Evolutionary conservation across 1,140 invertebrate species (phyloP).

Genomic region (Xylocopa sonorina): DNA sequence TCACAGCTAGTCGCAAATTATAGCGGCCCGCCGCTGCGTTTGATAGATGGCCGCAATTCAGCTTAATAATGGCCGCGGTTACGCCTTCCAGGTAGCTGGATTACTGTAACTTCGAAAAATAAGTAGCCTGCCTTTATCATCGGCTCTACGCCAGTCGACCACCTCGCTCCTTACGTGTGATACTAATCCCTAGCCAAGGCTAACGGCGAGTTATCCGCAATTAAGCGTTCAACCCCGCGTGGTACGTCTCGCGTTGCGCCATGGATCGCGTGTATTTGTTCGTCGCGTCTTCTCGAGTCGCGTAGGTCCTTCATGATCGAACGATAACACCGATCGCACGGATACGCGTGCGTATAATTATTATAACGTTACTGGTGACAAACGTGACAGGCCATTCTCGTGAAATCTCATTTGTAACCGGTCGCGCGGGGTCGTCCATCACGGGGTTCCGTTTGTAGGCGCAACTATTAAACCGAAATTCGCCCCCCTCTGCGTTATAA

Average conservation of each 20-base stretch:
- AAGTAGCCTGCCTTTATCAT: conserved; percentile 49
- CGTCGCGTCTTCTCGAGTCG: no score
- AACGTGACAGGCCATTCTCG: neutral
- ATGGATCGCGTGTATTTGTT: no score
- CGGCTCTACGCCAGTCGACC: neutral
- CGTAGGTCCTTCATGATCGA: no score
- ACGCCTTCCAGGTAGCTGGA: conserved; percentile 60
- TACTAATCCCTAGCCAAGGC: neutral
- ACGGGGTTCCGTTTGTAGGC: conserved; percentile 14
- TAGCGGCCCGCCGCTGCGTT: conserved; percentile 53
- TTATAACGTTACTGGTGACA: neutral
- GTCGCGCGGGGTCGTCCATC: conserved; percentile 43
- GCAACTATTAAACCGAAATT: conserved; percentile 63
- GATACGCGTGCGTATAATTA: conserved; percentile 17
- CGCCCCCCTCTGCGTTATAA: conserved; percentile 58
- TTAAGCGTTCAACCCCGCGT: conserved; percentile 24
- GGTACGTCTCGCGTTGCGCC: no score
- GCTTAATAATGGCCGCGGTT: conserved; percentile 59
- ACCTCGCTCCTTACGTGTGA: conserved; percentile 1
- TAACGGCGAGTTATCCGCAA: neutral
- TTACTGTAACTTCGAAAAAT: conserved; percentile 61
- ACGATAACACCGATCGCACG: conserved; percentile 11
- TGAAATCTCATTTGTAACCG: conserved; percentile 52
- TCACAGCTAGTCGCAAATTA: conserved; percentile 61
- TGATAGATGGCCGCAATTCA: conserved; percentile 63